Evolutionary conservation across 1,140 invertebrate species (phyloP).

Genomic region (Calliopsis andreniformis): DNA sequence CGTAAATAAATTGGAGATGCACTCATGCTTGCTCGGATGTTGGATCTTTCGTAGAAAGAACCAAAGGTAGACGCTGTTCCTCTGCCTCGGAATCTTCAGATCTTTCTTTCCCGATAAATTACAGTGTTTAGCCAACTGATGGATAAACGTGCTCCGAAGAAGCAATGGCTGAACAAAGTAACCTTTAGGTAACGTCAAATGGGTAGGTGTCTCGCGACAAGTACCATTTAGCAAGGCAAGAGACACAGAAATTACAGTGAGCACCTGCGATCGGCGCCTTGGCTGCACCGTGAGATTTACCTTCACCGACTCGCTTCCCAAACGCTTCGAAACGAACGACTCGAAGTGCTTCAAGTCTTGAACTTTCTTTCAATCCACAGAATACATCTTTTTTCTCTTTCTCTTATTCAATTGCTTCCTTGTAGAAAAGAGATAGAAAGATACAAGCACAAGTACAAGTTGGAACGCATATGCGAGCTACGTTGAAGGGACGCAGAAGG

Average conservation of each 20-base stretch:
- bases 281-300: background rate
- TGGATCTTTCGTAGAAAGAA: background rate
- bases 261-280: background rate
- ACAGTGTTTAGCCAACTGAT: background rate
- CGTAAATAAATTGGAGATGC: no score
- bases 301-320: no score
- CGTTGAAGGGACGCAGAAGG: no score
- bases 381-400: no score
- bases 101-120: slow-evolving; percentile 18
- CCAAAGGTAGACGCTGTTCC: slow-evolving; percentile 8
- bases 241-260: background rate
- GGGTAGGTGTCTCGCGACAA: background rate
- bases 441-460: background rate
- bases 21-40: no score
- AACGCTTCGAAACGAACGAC: no score
- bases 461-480: background rate
- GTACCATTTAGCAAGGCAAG: background rate
- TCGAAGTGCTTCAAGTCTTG: no score
- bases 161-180: background rate
- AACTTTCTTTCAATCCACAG: no score
- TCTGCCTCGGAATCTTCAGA: slow-evolving; percentile 7
- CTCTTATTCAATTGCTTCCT: no score
- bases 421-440: no score
- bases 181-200: background rate
- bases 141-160: background rate